A percentile compares a stretch with the other conserved stretches of the same genome.
Evolutionary conservation across 2,113 vertebrate species (phyloP).

Genomic region (Ellobius talpinus): DNA sequence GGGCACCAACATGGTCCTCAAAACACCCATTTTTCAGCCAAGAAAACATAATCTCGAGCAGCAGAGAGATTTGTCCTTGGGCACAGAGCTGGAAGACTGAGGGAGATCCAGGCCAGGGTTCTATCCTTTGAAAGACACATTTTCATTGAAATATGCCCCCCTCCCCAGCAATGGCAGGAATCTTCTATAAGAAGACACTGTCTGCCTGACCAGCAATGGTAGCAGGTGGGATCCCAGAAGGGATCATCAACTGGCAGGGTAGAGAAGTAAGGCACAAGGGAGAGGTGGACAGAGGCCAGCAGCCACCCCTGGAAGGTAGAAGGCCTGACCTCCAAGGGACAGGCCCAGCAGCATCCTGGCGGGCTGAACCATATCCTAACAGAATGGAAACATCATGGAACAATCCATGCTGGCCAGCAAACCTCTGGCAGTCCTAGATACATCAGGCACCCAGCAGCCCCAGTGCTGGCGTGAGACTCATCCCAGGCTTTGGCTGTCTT

Average conservation of each 20-base stretch:
- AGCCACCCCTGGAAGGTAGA: background rate
- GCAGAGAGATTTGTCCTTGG: background rate
- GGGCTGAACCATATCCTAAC: background rate
- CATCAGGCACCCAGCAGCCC: background rate
- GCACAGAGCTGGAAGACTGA: background rate
- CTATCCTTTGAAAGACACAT: background rate
- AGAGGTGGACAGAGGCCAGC: background rate
- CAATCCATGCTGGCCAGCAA: background rate
- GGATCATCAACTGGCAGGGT: background rate
- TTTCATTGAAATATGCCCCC: too few relatives aligned
- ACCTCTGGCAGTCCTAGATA: too few relatives aligned
- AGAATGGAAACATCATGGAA: fast-evolving
- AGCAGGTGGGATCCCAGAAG: background rate
- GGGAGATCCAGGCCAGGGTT: background rate
- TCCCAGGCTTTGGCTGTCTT: background rate
- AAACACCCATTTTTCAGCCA: background rate
- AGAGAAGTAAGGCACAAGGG: background rate
- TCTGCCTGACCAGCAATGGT: background rate
- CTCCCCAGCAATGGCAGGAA: fast-evolving
- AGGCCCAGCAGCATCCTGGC: fast-evolving
- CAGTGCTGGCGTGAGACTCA: fast-evolving
- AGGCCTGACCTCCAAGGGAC: background rate
- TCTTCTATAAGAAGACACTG: background rate
- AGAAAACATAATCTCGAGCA: background rate
- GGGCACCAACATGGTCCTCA: background rate